These are phyloP conservation scores for Chorisops tibialis DNA, from an alignment of 2,888 invertebrate species.

Conservation along the genomic window DNA sequence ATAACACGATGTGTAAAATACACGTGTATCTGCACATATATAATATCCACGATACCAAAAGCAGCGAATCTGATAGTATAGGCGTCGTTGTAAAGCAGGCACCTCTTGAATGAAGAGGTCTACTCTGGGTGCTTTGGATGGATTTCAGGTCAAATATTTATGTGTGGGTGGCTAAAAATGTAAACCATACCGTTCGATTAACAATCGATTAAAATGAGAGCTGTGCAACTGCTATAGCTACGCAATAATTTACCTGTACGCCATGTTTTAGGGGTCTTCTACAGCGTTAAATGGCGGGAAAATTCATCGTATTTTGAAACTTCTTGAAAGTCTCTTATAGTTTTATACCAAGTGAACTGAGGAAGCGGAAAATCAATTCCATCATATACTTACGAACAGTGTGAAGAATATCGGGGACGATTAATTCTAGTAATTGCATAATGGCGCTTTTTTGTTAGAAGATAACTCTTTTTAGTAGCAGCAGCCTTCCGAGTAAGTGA, in stretches of 20 bases:
- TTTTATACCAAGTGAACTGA: neutral
- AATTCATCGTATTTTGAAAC: slow-evolving; percentile 7
- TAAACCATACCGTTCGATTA: slow-evolving; percentile 3
- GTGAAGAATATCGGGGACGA: slow-evolving; percentile 28
- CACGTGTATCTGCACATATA: too few relatives aligned
- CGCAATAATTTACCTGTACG: too few relatives aligned
- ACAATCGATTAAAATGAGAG: slow-evolving; percentile 7
- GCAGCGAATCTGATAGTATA: too few relatives aligned
- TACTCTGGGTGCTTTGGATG: neutral
- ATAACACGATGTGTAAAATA: too few relatives aligned
- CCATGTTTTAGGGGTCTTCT: too few relatives aligned
- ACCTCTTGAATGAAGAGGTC: neutral
- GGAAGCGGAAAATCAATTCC: neutral
- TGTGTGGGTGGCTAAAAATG: slow-evolving; percentile 4
- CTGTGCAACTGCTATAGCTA: too few relatives aligned
- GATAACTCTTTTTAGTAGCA: too few relatives aligned
- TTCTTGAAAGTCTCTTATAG: slow-evolving; percentile 6
- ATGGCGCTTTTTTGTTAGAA: too few relatives aligned
- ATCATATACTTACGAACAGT: neutral
- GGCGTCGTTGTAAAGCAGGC: too few relatives aligned
- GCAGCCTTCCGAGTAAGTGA: slow-evolving; percentile 4
- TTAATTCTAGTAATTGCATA: slow-evolving; percentile 32
- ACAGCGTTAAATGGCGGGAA: too few relatives aligned
- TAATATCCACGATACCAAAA: too few relatives aligned
- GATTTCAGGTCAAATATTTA: neutral